Percentiles rank a stretch among this genome's conserved stretches.
These are phyloP conservation scores for Esox lucius DNA, from an alignment of 2,797 vertebrate genomes.

Conservation along the genomic window DNA sequence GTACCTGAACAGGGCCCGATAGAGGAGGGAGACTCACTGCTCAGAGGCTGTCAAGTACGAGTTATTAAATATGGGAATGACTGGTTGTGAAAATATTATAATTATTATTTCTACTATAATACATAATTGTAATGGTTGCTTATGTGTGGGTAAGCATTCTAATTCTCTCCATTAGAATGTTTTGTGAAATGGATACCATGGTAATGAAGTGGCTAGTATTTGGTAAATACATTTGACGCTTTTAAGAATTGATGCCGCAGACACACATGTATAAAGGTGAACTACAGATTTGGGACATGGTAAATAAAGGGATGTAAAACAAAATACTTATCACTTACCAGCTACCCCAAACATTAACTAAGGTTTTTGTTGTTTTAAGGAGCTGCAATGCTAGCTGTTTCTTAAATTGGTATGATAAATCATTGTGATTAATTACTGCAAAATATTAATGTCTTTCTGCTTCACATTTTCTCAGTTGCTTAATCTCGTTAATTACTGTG, in stretches of 20 bases:
- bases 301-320: conserved; percentile 30
- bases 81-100: too few species aligned
- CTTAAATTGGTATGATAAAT: conserved; percentile 30
- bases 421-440: neutral
- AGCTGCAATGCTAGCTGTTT: conserved; percentile 17
- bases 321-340: conserved; percentile 5
- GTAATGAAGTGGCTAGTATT: neutral
- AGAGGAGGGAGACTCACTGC: neutral
- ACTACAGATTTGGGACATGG: conserved; percentile 27
- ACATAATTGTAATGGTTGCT: neutral
- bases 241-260: too few species aligned
- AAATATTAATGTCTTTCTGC: conserved; percentile 23
- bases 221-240: neutral
- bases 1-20: too few species aligned
- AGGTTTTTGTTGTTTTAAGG: conserved; percentile 35
- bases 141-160: neutral
- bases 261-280: too few species aligned
- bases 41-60: too few species aligned
- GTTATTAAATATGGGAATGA: too few species aligned
- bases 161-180: neutral
- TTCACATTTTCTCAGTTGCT: conserved; percentile 30
- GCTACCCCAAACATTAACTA: conserved; percentile 20
- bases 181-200: neutral
- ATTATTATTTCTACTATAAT: too few species aligned
- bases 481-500: conserved; percentile 20